phyloP scores from a whole-genome alignment of 2,113 vertebrate species.

The Pagrus major region DNA sequence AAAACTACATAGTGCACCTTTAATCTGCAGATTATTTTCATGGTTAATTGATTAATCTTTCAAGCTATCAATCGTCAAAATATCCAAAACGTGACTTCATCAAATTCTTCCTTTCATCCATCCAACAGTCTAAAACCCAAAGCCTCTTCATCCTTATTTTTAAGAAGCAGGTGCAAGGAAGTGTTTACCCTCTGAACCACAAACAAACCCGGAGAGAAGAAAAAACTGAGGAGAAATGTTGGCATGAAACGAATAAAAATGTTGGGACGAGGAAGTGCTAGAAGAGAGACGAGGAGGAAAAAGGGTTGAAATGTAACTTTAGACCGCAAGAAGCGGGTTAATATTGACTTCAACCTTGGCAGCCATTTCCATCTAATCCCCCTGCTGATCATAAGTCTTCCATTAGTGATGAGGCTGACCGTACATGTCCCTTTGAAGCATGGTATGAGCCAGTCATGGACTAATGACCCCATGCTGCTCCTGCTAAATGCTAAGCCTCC shows the following conservation, averaged over 20 bases:
- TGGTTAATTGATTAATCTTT: too few species aligned
- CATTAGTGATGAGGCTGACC: slow-evolving; percentile 52
- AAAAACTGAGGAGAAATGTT: slow-evolving; percentile 1
- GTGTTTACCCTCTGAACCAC: too few species aligned
- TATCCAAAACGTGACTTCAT: too few species aligned
- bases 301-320: not conserved
- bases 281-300: not conserved
- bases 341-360: slow-evolving; percentile 42
- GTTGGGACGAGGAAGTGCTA: not conserved
- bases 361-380: slow-evolving; percentile 51
- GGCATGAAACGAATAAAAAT: not conserved
- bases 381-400: slow-evolving; percentile 30
- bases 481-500: slow-evolving; percentile 30
- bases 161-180: too few species aligned
- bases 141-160: too few species aligned
- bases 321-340: too few species aligned
- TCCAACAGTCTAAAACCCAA: too few species aligned
- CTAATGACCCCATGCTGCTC: slow-evolving; percentile 35
- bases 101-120: too few species aligned
- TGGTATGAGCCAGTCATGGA: slow-evolving; percentile 9
- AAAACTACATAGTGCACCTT: too few species aligned
- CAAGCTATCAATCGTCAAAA: too few species aligned
- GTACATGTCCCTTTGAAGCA: slow-evolving; percentile 29
- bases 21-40: too few species aligned
- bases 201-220: not conserved